These are phyloP conservation scores for Tyrannus savana DNA, from an alignment of 2,113 vertebrate species.

Conservation along the genomic window DNA sequence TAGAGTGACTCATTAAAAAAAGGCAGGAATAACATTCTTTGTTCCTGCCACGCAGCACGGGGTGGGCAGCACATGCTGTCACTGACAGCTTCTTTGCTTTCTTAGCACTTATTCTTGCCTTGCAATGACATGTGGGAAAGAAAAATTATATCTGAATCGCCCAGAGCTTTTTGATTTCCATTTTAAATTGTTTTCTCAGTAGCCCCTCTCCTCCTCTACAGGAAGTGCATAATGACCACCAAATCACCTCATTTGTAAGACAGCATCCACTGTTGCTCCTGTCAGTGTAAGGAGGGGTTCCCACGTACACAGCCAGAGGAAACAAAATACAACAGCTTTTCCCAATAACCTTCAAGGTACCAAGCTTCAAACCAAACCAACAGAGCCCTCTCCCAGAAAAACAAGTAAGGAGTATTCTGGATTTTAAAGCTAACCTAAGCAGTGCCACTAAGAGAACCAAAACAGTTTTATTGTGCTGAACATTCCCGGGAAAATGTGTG, in stretches of 20 bases:
- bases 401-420: background rate
- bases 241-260: background rate
- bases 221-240: background rate
- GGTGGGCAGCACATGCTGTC: conserved; percentile 22
- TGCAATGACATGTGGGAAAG: background rate
- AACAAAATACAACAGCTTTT: background rate
- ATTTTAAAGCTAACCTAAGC: background rate
- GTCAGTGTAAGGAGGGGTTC: background rate
- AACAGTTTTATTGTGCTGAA: background rate
- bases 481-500: background rate
- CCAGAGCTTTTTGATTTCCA: background rate
- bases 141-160: background rate
- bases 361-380: background rate
- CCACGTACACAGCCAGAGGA: background rate
- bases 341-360: background rate
- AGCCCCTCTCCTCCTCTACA: background rate
- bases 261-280: background rate
- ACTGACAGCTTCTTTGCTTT: conserved; percentile 21
- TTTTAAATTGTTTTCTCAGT: background rate
- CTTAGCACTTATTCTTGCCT: background rate
- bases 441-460: background rate
- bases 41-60: background rate
- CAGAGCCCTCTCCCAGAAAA: background rate
- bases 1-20: background rate
- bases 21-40: conserved; percentile 3